These are phyloP conservation scores for Coleophora deauratella DNA, from an alignment of 2,888 invertebrate genomes.

Conservation along the genomic window DNA sequence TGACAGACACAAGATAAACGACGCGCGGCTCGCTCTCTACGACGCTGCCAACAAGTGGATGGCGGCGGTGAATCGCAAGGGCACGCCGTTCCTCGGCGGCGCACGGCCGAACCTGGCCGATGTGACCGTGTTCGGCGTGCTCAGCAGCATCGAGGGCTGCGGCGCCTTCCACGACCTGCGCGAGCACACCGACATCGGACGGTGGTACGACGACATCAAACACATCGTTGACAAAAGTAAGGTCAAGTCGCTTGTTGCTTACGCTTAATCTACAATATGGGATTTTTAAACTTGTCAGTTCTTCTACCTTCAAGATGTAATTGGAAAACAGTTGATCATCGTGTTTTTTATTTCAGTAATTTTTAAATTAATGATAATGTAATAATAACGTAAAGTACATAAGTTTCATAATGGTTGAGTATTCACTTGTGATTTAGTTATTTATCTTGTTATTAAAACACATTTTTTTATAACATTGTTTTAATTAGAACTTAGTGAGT, in stretches of 20 bases:
- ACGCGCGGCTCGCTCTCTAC: constrained; percentile 92
- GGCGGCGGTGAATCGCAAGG: constrained; percentile 78
- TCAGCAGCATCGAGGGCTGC: constrained; percentile 96
- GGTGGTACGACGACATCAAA: constrained; percentile 87
- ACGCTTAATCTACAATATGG: no score
- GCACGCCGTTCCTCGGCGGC: constrained; percentile 89
- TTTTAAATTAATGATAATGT: no score
- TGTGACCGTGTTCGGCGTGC: constrained; percentile 90
- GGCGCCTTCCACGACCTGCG: constrained; percentile 88
- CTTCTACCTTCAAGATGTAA: no score
- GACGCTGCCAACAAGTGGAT: constrained; percentile 91
- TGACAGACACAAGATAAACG: constrained; percentile 85
- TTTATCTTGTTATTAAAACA: no score
- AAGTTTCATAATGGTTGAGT: not conserved
- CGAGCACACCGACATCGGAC: constrained; percentile 80
- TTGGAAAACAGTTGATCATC: no score
- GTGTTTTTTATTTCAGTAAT: no score
- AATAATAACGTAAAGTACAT: no score
- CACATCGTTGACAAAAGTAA: constrained; percentile 60
- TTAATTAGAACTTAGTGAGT: no score
- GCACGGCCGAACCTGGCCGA: constrained; percentile 92
- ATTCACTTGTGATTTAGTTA: no score
- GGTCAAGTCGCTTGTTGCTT: constrained; percentile 1
- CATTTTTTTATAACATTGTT: no score
- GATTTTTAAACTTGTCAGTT: no score